Evolutionary conservation across 2,888 invertebrate genomes (phyloP).

Genomic region (Empis livida): DNA sequence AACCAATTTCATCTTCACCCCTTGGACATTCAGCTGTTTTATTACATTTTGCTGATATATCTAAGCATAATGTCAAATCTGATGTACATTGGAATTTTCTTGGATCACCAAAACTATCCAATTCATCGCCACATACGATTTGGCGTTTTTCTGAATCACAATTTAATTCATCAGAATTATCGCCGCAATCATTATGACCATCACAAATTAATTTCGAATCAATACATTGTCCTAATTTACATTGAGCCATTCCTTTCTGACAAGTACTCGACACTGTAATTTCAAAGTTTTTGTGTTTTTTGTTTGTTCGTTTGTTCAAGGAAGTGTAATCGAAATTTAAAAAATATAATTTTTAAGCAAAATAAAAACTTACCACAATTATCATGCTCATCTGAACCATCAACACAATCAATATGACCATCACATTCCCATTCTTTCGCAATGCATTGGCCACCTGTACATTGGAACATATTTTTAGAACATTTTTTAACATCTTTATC

Average conservation of each 20-base stretch:
- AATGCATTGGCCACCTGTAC: conserved; percentile 56
- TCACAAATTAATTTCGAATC: conserved; percentile 43
- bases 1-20: conserved; percentile 56
- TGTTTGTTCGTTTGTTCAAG: too few species aligned
- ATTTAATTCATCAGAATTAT: conserved; percentile 41
- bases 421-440: conserved; percentile 57
- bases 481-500: conserved; percentile 24
- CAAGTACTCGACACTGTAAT: conserved; percentile 13
- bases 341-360: too few species aligned
- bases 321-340: too few species aligned
- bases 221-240: conserved; percentile 44
- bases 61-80: conserved; percentile 24
- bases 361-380: conserved; percentile 34
- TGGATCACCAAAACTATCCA: conserved; percentile 13
- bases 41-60: conserved; percentile 42
- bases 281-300: not conserved
- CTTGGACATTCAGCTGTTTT: conserved; percentile 54
- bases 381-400: conserved; percentile 59
- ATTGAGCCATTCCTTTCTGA: conserved; percentile 27
- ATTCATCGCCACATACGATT: conserved; percentile 35
- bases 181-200: conserved; percentile 43
- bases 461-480: conserved; percentile 43
- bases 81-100: conserved; percentile 29
- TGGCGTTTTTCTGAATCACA: conserved; percentile 25
- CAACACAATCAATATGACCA: conserved; percentile 57